Evolutionary conservation across 2,888 invertebrate genomes (phyloP).

Genomic region (Mimachlamys varia): DNA sequence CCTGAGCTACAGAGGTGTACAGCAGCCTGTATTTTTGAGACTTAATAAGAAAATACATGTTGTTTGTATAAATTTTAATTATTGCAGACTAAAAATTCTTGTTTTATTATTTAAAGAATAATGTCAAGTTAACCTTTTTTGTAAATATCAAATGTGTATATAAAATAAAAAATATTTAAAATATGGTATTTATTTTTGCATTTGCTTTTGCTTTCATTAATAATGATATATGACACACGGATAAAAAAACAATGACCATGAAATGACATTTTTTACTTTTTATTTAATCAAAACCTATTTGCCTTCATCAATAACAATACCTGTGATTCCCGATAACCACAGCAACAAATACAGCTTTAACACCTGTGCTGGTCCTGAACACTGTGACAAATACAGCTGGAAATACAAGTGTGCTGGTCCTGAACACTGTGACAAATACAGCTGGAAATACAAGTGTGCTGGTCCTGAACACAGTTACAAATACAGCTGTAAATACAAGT

Average conservation of each 20-base stretch:
- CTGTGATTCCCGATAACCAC: background rate
- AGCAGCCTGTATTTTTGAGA: background rate
- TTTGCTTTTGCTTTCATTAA: background rate
- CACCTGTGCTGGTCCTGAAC: background rate
- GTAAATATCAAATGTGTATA: slow-evolving; percentile 17
- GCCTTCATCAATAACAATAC: background rate
- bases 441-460: background rate
- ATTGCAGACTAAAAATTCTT: background rate
- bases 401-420: background rate
- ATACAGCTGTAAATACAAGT: background rate
- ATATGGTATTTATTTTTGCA: background rate
- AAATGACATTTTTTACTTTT: background rate
- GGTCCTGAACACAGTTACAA: background rate
- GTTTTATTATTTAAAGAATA: background rate
- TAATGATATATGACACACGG: background rate
- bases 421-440: background rate
- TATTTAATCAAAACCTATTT: background rate
- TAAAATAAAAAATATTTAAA: background rate
- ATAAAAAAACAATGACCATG: background rate
- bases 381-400: too few relatives aligned
- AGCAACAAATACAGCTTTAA: background rate
- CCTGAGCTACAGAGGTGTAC: background rate
- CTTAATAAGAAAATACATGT: background rate
- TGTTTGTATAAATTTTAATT: background rate
- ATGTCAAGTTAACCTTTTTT: background rate